These are phyloP conservation scores for Pterocles gutturalis DNA, from an alignment of 2,113 vertebrate species.

Conservation along the genomic window DNA sequence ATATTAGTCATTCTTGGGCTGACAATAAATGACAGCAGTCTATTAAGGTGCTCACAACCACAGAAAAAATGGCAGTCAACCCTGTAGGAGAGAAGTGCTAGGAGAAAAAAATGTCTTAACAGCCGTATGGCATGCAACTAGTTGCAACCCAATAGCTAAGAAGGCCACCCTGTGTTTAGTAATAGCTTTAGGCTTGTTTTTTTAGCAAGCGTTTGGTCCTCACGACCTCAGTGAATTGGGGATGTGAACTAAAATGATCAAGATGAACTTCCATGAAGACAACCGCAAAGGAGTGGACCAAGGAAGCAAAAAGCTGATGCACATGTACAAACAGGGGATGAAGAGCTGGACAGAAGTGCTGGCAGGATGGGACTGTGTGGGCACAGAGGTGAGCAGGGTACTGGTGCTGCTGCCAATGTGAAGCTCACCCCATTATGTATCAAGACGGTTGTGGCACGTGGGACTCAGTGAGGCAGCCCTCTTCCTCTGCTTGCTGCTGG, in stretches of 20 bases:
- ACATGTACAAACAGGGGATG: fast-evolving
- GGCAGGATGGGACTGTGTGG: neutral
- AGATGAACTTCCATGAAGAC: neutral
- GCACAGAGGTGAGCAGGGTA: neutral
- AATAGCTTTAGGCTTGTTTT: neutral
- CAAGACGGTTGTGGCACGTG: neutral
- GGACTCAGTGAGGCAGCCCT: neutral
- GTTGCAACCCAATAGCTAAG: neutral
- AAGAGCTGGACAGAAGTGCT: neutral
- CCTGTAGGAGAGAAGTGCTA: neutral
- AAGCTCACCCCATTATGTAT: fast-evolving
- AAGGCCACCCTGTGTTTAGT: neutral
- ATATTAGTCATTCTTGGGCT: neutral
- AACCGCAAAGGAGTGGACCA: neutral
- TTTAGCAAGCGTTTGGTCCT: neutral
- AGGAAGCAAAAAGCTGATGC: neutral
- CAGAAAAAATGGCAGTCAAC: neutral
- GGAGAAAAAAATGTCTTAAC: neutral
- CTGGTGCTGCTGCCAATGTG: neutral
- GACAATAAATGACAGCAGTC: neutral
- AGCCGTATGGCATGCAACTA: neutral
- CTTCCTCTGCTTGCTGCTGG: neutral
- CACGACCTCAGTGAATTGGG: neutral
- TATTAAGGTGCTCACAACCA: neutral
- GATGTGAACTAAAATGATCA: neutral